These are phyloP conservation scores for Drosophila nigricruria DNA, from an alignment of 2,888 invertebrate genomes.

Conservation along the genomic window DNA sequence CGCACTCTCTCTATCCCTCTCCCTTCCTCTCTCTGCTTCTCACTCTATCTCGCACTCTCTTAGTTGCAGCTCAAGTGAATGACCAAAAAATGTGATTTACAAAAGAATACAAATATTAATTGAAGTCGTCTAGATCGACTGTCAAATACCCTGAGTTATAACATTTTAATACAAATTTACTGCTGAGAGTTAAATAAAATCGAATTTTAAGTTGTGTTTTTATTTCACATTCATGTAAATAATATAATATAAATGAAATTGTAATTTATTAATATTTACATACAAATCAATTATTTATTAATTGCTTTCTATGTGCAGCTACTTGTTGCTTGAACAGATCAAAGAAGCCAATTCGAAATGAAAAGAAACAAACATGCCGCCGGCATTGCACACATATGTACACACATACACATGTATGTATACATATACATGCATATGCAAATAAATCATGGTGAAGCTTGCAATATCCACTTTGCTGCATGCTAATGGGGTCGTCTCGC, in stretches of 20 bases:
- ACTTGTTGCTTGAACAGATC: neutral
- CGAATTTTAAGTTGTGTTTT: neutral
- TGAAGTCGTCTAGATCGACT: neutral
- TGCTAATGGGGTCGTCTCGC: neutral
- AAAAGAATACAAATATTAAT: neutral
- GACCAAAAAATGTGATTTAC: constrained; percentile 38
- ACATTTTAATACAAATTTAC: neutral
- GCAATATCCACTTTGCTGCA: neutral
- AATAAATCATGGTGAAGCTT: neutral
- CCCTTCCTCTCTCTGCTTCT: neutral
- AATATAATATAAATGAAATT: neutral
- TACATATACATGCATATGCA: neutral
- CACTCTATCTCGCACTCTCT: neutral
- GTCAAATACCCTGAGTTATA: neutral
- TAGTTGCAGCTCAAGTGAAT: constrained; percentile 12
- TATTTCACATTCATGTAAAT: neutral
- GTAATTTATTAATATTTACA: neutral
- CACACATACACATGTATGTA: neutral
- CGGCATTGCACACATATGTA: neutral
- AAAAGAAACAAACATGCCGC: neutral
- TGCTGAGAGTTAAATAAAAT: neutral
- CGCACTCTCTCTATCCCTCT: neutral
- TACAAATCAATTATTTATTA: neutral
- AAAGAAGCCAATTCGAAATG: neutral
- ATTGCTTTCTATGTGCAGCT: neutral